Evolutionary conservation across 2,888 invertebrate genomes (phyloP), one percentile per base, ranked within the genome.

Genomic region (Diarsia brunnea): DNA sequence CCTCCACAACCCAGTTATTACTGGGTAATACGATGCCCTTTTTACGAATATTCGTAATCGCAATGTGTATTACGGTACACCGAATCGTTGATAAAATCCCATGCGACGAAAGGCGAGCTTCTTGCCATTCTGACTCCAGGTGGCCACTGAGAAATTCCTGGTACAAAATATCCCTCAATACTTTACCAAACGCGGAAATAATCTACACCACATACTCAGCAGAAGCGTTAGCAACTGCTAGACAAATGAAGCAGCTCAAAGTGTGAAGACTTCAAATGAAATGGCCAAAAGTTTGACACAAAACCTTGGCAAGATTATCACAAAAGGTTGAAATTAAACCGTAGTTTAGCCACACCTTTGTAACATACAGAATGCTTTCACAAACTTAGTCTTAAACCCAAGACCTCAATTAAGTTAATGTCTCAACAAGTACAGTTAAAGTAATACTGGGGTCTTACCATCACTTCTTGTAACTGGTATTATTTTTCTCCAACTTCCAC

Each of bases 371-470:
- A 58, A 82, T 61, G 21, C 77, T 49, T 67, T 61, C 12, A 51
- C 60, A 82, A 79, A 83, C 69, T 77, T 60, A 27, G 19, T 27
- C 21, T 51, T 16, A 19, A 64, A 58, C 58, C 49, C 38, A 14
- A 60, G 60, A 81, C 51, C 58, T 84, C 47, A 68, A 79, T 79
- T 49, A 69, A 49, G 14, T 78, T 49, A 61, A 72, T 21, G 55
- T 45, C 43, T 73, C 21, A 79, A 58, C 78, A 73, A 79, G 55
- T 66, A 69, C 60, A 69, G 14, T 78, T 72, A 31, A 49, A 72
- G 45, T 69, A 69, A 79, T 38, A 24, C 66, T 38, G 43, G 43
- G 43, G 63, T 43, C n/a, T 45, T 63, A 43, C 43, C 63, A 10
- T 43, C n/a, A 43, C 16, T 16, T 63, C n/a, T 1, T 60, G 19